Evolutionary conservation across 2,888 invertebrate species (phyloP).

Genomic region (Melieria crassipennis): DNA sequence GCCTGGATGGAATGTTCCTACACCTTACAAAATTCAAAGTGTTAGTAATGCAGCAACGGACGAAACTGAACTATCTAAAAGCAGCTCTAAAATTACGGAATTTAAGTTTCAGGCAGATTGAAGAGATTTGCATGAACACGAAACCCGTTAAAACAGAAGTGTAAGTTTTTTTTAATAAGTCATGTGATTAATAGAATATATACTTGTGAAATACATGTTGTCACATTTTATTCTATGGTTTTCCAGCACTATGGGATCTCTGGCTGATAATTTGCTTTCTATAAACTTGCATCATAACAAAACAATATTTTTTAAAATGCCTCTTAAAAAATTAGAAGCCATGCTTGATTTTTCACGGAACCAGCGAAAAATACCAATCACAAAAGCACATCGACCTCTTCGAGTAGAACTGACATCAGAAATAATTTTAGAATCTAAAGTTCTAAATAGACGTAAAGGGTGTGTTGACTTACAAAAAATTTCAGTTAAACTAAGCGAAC

Average conservation of each 20-base stretch:
- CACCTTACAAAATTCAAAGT: conserved; percentile 80
- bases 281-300: conserved; percentile 56
- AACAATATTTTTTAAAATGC: conserved; percentile 45
- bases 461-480: conserved; percentile 38
- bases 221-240: conserved; percentile 8
- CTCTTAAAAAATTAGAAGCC: conserved; percentile 53
- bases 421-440: conserved; percentile 61
- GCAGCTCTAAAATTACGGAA: conserved; percentile 57
- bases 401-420: conserved; percentile 62
- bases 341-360: conserved; percentile 52
- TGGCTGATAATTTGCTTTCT: conserved; percentile 63
- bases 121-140: too few relatives aligned
- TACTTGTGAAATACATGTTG: neutral
- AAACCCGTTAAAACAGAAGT: conserved; percentile 36
- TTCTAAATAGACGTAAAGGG: conserved; percentile 51
- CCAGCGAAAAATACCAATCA: conserved; percentile 53
- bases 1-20: conserved; percentile 81
- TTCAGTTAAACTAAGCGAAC: too few relatives aligned
- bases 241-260: conserved; percentile 56
- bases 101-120: neutral
- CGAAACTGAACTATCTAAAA: conserved; percentile 64
- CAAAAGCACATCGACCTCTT: conserved; percentile 63
- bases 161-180: conserved; percentile 5
- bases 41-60: conserved; percentile 71
- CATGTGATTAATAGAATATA: neutral